These are phyloP conservation scores for Mesochorus sp. DNA, from an alignment of 2,888 invertebrate genomes.

Conservation along the genomic window DNA sequence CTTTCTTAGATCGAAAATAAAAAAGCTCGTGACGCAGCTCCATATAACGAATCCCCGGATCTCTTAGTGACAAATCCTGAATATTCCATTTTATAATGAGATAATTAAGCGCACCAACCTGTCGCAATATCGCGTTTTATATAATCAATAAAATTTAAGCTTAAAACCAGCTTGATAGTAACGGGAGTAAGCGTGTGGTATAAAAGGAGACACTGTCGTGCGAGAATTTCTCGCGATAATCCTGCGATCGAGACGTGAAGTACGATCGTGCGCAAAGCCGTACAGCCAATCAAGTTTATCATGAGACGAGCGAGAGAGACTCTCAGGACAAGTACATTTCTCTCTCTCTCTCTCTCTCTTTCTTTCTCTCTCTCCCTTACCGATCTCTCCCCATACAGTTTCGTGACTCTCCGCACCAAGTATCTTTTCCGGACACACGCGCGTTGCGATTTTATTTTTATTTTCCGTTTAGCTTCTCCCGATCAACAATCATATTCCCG, in stretches of 20 bases:
- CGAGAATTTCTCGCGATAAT: slow-evolving; percentile 48
- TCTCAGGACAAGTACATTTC: slow-evolving; percentile 20
- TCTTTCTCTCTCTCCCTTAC: neutral
- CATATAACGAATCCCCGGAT: slow-evolving; percentile 10
- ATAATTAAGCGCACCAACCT: slow-evolving; percentile 7
- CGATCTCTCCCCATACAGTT: too few relatives aligned
- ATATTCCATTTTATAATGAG: slow-evolving; percentile 33
- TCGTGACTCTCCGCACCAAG: too few relatives aligned
- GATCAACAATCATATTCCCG: slow-evolving; percentile 58
- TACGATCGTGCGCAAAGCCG: slow-evolving; percentile 47
- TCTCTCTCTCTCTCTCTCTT: neutral
- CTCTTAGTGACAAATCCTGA: slow-evolving; percentile 12
- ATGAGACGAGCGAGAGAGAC: too few relatives aligned
- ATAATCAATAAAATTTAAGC: slow-evolving; percentile 51
- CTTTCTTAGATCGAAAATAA: neutral
- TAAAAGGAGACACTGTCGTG: neutral
- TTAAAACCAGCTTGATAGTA: slow-evolving; percentile 33
- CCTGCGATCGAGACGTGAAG: slow-evolving; percentile 35
- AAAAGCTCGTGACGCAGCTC: slow-evolving; percentile 7
- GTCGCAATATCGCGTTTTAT: slow-evolving; percentile 49
- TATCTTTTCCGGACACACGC: too few relatives aligned
- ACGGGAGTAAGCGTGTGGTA: neutral
- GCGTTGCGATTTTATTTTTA: too few relatives aligned
- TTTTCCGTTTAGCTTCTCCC: slow-evolving; percentile 13
- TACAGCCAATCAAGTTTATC: slow-evolving; percentile 59